Evolutionary conservation across 2,888 invertebrate species (phyloP).

Genomic region (Drosophila demipolita): DNA sequence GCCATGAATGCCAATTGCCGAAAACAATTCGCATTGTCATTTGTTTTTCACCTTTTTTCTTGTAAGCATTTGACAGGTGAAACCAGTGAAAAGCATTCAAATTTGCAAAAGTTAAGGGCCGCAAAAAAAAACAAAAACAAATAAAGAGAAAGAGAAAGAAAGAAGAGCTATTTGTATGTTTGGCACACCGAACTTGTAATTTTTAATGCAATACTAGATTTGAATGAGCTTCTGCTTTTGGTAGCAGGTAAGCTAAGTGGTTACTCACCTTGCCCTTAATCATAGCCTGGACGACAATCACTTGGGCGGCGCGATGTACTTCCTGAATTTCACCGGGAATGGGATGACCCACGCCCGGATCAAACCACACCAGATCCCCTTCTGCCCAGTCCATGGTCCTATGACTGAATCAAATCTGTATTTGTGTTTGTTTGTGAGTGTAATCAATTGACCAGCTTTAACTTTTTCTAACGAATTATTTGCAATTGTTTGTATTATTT

Average conservation of each 20-base stretch:
- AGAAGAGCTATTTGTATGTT: background rate
- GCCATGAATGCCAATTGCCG: constrained; percentile 43
- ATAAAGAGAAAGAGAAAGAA: background rate
- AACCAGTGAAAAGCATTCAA: constrained; percentile 71
- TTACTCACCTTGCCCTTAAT: constrained; percentile 92
- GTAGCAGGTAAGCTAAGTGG: background rate
- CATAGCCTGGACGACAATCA: constrained; percentile 94
- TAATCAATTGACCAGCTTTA: constrained; percentile 14
- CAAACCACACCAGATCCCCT: constrained; percentile 98
- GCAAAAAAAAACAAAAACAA: constrained; percentile 4
- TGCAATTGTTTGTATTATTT: constrained; percentile 12
- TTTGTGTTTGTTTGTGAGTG: background rate
- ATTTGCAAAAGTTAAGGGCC: constrained; percentile 3
- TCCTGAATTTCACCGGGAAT: constrained; percentile 96
- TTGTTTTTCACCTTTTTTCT: background rate
- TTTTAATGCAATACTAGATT: background rate
- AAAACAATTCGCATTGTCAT: constrained; percentile 20
- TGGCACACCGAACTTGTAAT: too few species aligned
- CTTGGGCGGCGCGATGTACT: constrained; percentile 95
- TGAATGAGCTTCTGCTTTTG: background rate
- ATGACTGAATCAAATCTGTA: background rate
- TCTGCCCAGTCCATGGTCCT: constrained; percentile 88
- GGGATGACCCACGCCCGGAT: constrained; percentile 95
- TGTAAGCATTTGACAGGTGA: constrained; percentile 51
- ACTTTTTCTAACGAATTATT: constrained; percentile 9